A percentile compares a stretch with the other conserved stretches of the same genome.
phyloP scores from a whole-genome alignment of 2,888 invertebrate species.

The Coenonympha glycerion region DNA sequence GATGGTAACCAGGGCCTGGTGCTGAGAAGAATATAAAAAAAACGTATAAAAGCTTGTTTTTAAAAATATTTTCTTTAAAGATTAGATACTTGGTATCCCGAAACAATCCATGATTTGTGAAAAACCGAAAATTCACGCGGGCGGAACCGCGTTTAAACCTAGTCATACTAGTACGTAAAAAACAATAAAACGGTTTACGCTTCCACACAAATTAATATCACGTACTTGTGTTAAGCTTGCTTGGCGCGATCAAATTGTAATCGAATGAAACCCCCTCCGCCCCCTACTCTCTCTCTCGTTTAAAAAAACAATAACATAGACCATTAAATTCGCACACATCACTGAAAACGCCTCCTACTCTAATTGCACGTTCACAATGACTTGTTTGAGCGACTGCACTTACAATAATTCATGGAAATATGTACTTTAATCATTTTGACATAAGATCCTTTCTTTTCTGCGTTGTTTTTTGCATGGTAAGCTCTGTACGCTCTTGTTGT shows the following conservation, averaged over 20 bases:
- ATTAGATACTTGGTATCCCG: too few relatives aligned
- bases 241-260: constrained; percentile 34
- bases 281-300: constrained; percentile 32
- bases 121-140: neutral
- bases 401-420: constrained; percentile 7
- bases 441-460: constrained; percentile 16
- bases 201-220: constrained; percentile 12
- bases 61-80: too few relatives aligned
- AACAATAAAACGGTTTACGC: constrained; percentile 9
- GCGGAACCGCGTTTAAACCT: neutral
- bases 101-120: too few relatives aligned
- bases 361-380: constrained; percentile 62
- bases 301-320: constrained; percentile 64
- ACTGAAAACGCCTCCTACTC: constrained; percentile 49
- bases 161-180: neutral
- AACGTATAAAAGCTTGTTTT: too few relatives aligned
- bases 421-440: constrained; percentile 5
- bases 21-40: too few relatives aligned
- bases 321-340: constrained; percentile 71
- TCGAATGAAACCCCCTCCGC: constrained; percentile 29
- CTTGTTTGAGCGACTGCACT: constrained; percentile 41
- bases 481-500: constrained; percentile 18
- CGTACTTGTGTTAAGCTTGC: constrained; percentile 7
- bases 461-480: constrained; percentile 3
- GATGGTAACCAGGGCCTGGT: too few relatives aligned